Conservation (phyloP, 1,140 invertebrate species). For the Drosophila nasuta region DNA sequence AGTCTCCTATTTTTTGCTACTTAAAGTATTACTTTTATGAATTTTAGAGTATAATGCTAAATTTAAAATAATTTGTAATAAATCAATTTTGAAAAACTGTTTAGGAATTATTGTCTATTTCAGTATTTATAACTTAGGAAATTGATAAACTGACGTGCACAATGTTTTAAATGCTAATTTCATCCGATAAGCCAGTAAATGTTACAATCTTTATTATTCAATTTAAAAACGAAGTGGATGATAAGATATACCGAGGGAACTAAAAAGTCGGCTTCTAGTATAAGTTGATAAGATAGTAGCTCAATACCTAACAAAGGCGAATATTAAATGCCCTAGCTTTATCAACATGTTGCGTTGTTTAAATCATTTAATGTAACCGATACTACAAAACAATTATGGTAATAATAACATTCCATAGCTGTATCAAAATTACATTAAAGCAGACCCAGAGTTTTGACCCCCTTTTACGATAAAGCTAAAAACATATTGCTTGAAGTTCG, state of each 20-base stretch:
- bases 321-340: background rate
- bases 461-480: no score
- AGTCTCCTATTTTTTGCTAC: slow-evolving; percentile 22
- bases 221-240: background rate
- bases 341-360: background rate
- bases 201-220: background rate
- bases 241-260: background rate
- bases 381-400: no score
- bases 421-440: no score
- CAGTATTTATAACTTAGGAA: background rate
- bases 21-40: slow-evolving; percentile 46
- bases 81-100: background rate
- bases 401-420: no score
- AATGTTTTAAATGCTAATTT: background rate
- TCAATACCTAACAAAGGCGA: background rate
- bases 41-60: slow-evolving; percentile 30
- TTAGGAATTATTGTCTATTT: background rate
- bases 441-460: no score
- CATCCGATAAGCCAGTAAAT: background rate
- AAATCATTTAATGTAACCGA: background rate
- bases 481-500: no score
- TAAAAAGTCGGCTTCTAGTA: background rate
- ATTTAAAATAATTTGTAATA: slow-evolving; percentile 11
- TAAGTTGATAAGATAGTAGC: slow-evolving; percentile 7
- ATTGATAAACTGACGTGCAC: background rate